Base-by-base conservation (phyloP, 2,888 invertebrate species). In the Syrista parreyssii region DNA sequence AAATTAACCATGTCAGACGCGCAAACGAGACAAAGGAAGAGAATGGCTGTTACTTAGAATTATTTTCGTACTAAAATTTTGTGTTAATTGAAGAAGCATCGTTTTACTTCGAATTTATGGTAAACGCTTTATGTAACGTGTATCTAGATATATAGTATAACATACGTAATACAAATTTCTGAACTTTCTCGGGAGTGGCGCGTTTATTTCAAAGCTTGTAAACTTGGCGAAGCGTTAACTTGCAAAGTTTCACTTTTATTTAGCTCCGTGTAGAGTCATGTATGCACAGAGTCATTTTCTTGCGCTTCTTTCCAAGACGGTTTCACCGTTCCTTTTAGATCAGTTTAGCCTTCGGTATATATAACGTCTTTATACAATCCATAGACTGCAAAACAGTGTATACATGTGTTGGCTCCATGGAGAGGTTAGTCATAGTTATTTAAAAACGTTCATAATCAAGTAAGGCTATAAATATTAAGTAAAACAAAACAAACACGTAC, bases 161-260 rank as follows among this genome's bases (percentile, higher is more conserved):
- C 4, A 55, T 6, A 55, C 55, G 55, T 15, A 55, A 55, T 55
- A 55, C 55, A 55, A 55, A 55, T 55, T 55, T 55, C 9, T 9
- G 23, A 9, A 55, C 55, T 55, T 55, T 55, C 55, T 55, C 71
- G 71, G 9, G 33, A 71, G 32, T 3, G 77, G 77, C 77, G 79
- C 79, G 78, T 83, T 76, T 76, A 31, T 73, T 68, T 23, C 55
- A 32, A 30, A 11, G 68, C 74, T 77, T 75, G 33, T 79, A 77
- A 79, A 79, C 68, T 75, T 76, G 68, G 72, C 82, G 78, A 72
- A 78, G 78, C 80, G 79, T 83, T 80, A 81, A 81, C 73, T 33
- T 72, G 78, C 68, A 34, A 79, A 79, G 81, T 84, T 84, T 84
- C 84, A 84, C 84, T 84, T 84, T 83, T 83, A 79, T 69, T 75